These are phyloP conservation scores for Drosophila ogumai DNA, from an alignment of 1,140 invertebrate species.

Conservation along the genomic window DNA sequence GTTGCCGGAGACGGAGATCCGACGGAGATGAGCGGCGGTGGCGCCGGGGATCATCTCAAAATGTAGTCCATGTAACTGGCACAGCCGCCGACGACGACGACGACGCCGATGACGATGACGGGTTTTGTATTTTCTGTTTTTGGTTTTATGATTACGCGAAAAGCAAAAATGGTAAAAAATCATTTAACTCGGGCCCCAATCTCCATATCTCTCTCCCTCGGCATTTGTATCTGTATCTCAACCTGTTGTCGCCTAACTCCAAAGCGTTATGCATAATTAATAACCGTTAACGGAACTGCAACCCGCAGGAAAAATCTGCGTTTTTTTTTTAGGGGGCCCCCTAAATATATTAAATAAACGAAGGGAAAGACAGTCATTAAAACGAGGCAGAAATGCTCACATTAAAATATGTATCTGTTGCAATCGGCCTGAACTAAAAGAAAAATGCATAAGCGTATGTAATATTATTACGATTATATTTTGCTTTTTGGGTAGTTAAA, in stretches of 20 bases:
- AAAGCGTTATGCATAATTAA: slow-evolving; percentile 70
- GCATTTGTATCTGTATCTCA: neutral
- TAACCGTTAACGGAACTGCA: slow-evolving; percentile 79
- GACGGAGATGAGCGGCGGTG: neutral
- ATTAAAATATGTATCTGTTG: slow-evolving; percentile 37
- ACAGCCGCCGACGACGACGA: slow-evolving; percentile 46
- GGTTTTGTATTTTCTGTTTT: slow-evolving; percentile 37
- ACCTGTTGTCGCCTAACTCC: slow-evolving; percentile 43
- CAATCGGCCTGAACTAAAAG: slow-evolving; percentile 52
- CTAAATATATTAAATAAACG: slow-evolving; percentile 8
- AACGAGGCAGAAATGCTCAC: slow-evolving; percentile 18
- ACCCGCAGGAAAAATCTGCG: slow-evolving; percentile 58
- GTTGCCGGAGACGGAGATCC: slow-evolving; percentile 7
- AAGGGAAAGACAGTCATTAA: slow-evolving; percentile 60
- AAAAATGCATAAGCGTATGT: slow-evolving; percentile 62
- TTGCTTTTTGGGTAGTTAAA: slow-evolving; percentile 59
- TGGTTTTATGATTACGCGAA: slow-evolving; percentile 77
- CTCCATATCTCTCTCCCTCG: slow-evolving; percentile 13
- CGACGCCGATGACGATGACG: slow-evolving; percentile 19
- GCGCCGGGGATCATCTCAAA: slow-evolving; percentile 39
- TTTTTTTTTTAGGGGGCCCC: neutral
- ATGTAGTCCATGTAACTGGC: slow-evolving; percentile 80
- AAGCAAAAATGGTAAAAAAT: slow-evolving; percentile 44
- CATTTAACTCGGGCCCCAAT: slow-evolving; percentile 47
- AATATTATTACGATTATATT: slow-evolving; percentile 64